Conservation (phyloP, 2,113 vertebrate genomes). For the Psophia crepitans region DNA sequence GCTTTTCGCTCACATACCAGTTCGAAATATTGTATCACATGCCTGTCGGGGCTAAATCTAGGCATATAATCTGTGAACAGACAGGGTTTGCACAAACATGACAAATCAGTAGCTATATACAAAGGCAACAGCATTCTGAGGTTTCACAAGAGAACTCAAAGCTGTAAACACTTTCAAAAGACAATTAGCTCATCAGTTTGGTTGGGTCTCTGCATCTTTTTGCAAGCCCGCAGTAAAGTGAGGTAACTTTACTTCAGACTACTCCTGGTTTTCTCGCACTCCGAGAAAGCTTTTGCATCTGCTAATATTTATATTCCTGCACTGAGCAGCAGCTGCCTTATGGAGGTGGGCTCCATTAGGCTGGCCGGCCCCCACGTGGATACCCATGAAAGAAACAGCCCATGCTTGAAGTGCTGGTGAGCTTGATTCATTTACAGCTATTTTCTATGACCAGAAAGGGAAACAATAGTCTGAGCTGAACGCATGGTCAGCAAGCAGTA, state of each 20-base stretch:
- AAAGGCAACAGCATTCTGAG: not conserved
- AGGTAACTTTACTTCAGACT: not conserved
- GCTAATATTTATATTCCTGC: conserved; percentile 2
- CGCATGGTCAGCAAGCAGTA: not conserved
- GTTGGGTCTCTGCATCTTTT: not conserved
- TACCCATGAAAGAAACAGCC: not conserved
- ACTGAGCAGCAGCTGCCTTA: not conserved
- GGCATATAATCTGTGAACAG: not conserved
- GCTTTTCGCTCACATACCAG: not conserved
- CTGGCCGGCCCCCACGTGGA: not conserved
- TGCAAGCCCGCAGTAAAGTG: not conserved
- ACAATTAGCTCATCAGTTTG: not conserved
- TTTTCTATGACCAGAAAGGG: not conserved
- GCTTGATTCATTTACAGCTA: not conserved
- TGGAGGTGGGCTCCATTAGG: not conserved
- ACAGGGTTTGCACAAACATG: not conserved
- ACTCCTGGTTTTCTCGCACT: not conserved
- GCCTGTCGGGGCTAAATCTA: not conserved
- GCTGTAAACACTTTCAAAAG: not conserved
- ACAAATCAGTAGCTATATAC: not conserved
- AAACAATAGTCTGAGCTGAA: not conserved
- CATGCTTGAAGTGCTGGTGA: not conserved
- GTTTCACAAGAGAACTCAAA: not conserved
- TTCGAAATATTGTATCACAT: not conserved
- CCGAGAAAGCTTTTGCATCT: not conserved